phyloP scores from a whole-genome alignment of 1,140 invertebrate genomes.

The Apolygus lucorum region DNA sequence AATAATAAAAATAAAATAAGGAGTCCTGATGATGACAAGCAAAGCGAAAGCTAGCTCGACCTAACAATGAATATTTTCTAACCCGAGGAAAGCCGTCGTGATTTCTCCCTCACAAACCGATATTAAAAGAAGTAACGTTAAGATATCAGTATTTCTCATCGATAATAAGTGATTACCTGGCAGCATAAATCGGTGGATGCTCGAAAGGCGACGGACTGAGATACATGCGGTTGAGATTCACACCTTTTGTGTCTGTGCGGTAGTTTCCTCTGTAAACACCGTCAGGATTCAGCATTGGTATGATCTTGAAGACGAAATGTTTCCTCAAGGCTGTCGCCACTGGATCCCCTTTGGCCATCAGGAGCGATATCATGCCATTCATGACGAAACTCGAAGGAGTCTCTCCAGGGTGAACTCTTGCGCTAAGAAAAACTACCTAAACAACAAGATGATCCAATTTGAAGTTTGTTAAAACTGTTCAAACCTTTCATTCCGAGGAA shows the following conservation, averaged over 20 bases:
- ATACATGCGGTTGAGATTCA: slow-evolving; percentile 84
- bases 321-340: slow-evolving; percentile 63
- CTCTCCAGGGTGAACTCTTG: slow-evolving; percentile 87
- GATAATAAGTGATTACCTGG: too few relatives aligned
- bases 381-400: slow-evolving; percentile 90
- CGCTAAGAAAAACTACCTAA: slow-evolving; percentile 77
- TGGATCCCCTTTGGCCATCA: slow-evolving; percentile 61
- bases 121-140: too few relatives aligned
- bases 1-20: too few relatives aligned
- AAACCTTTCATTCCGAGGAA: too few relatives aligned
- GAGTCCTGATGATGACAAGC: too few relatives aligned
- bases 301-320: slow-evolving; percentile 81
- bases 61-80: too few relatives aligned
- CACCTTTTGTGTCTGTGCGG: slow-evolving; percentile 76
- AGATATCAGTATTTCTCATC: too few relatives aligned
- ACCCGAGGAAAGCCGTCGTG: too few relatives aligned
- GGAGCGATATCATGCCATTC: slow-evolving; percentile 78
- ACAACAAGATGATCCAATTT: too few relatives aligned
- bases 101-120: too few relatives aligned
- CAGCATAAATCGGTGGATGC: slow-evolving; percentile 77
- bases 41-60: too few relatives aligned
- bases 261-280: slow-evolving; percentile 85
- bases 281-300: slow-evolving; percentile 89
- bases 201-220: slow-evolving; percentile 60
- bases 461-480: too few relatives aligned